These are phyloP conservation scores for Zalophus californianus DNA, from an alignment of 2,797 vertebrate genomes.

Conservation along the genomic window DNA sequence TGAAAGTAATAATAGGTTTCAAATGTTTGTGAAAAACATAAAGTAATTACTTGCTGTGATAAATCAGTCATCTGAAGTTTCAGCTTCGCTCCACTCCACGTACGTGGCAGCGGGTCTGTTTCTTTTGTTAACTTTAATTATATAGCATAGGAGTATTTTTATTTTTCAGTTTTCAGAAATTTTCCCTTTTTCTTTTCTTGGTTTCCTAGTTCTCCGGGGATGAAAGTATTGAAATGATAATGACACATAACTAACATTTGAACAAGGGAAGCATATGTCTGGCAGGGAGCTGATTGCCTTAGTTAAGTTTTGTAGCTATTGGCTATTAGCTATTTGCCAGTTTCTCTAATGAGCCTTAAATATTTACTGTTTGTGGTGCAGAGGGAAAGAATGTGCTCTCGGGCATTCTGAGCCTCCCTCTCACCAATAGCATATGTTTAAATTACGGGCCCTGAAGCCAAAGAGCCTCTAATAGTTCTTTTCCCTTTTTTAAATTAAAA, in stretches of 20 bases:
- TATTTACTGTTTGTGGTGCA: conserved; percentile 61
- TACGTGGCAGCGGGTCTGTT: conserved; percentile 74
- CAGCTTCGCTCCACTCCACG: conserved; percentile 40
- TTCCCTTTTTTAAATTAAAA: neutral
- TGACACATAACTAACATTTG: conserved; percentile 62
- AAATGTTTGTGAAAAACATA: conserved; percentile 77
- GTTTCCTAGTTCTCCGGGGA: conserved; percentile 76
- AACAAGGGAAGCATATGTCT: conserved; percentile 68
- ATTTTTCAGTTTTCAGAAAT: conserved; percentile 68
- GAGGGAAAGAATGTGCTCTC: conserved; percentile 17
- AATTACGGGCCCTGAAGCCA: conserved; percentile 49
- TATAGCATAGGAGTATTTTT: conserved; percentile 74
- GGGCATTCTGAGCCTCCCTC: conserved; percentile 20
- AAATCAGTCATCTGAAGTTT: conserved; percentile 84
- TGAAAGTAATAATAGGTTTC: conserved; percentile 85
- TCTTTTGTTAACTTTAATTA: conserved; percentile 86
- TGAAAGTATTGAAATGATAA: conserved; percentile 63
- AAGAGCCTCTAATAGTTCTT: neutral
- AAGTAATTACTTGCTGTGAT: conserved; percentile 87
- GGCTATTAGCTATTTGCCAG: conserved; percentile 66
- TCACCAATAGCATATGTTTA: conserved; percentile 38
- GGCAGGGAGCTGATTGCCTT: conserved; percentile 62
- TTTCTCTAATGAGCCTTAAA: conserved; percentile 69
- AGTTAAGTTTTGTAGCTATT: conserved; percentile 55
- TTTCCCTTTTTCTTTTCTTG: conserved; percentile 67